Base-by-base conservation (phyloP, 1,140 invertebrate species). In the Drosophila mojavensis region DNA sequence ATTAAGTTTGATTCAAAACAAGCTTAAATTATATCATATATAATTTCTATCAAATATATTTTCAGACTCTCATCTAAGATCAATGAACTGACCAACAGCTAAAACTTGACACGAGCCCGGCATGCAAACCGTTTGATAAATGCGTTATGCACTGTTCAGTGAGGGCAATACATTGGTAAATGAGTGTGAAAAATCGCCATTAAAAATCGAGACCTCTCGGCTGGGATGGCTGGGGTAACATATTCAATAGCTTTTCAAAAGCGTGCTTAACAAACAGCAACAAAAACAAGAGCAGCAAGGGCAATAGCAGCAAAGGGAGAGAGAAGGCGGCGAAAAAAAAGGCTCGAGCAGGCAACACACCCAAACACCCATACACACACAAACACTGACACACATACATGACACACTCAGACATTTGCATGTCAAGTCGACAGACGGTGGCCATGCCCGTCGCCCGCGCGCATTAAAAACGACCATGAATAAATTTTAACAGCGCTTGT, bases 401-500 rank as follows among this genome's bases (percentile, higher is more conserved):
- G 50, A 73, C 56, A 83, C 65, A 55, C 66, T 58, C 83, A 82
- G 76, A 70, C 79, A 86, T 86, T 88, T 88, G 83, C 83, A 88
- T 86, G 83, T 88, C 83, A 86, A 79, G 82, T 88, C 83, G 61
- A 60, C 39, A 58, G 66, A 15, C 60, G 53, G 39, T 54, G 62
- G 53, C 55, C 63, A 54, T 45, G 20, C 26, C 45, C 59, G 26
- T 36, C 43, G 68, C 63, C 69, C 65, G 76, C 62, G 33, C 70
- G 82, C 75, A 88, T 86, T 86, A 88, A 88, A 89, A 88, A 83
- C 80, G 74, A 62, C 80, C 84, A 88, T 88, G 83, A 89, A 88
- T 88, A 88, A 88, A 88, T 88, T 88, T 88, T 82, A 89, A 89
- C 83, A 79, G 73, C 83, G 84, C 84, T 78, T 88, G 84, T 86